Evolutionary conservation across 2,113 vertebrate species (phyloP).

Genomic region (Cacatua alba): DNA sequence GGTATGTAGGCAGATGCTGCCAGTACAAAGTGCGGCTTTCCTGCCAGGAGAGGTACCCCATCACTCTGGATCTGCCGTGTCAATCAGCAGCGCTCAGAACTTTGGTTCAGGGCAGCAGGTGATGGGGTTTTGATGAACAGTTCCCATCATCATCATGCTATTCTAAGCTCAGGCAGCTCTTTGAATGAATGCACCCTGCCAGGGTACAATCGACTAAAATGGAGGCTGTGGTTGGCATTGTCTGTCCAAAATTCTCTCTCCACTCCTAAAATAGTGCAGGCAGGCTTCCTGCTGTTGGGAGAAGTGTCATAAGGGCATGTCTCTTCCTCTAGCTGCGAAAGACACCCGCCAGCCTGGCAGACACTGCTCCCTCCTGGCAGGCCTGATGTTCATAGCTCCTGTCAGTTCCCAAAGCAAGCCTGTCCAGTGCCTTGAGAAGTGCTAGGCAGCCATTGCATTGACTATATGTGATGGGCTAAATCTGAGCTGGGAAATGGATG

Average conservation of each 20-base stretch:
- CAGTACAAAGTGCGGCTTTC: neutral
- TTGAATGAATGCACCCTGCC: accelerated
- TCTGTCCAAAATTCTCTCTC: neutral
- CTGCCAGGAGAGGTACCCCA: neutral
- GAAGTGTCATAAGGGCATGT: accelerated
- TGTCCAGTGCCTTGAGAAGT: too few relatives aligned
- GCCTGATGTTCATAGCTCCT: neutral
- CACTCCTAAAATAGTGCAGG: neutral
- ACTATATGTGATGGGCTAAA: accelerated
- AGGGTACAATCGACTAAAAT: accelerated
- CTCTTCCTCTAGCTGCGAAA: neutral
- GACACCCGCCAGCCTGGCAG: neutral
- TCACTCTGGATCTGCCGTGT: accelerated
- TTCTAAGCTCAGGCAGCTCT: neutral
- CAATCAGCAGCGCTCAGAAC: neutral
- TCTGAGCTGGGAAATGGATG: neutral
- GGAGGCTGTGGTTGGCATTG: accelerated
- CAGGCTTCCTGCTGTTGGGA: neutral
- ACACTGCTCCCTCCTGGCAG: neutral
- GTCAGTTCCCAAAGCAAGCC: neutral
- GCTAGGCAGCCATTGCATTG: neutral
- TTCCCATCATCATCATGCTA: accelerated
- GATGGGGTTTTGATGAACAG: neutral
- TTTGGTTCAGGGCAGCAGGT: neutral
- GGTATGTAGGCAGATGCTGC: neutral